Evolutionary conservation across 1,140 invertebrate genomes (phyloP), one percentile per base, ranked within the genome.

Genomic region (Zaprionus lachaisei): DNA sequence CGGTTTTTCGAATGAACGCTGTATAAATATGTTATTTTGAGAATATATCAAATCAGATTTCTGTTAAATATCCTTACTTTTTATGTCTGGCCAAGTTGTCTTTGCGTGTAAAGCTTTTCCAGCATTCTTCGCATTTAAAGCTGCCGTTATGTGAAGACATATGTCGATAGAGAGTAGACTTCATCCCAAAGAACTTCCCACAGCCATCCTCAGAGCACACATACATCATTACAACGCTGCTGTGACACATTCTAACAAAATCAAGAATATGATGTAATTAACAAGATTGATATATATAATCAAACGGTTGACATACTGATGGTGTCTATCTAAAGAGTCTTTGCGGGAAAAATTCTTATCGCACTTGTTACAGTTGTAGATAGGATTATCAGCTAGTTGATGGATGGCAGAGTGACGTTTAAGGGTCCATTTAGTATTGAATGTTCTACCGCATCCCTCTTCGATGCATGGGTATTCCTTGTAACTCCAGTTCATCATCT

Each of bases 71-170:
- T 49, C 0, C 14, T 38, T 66, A 72, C 70, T 28, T n/a, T 60
- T 60, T 66, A 49, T 72, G 70, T 54, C 63, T 58, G 6, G 41
- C 22, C n/a, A 72, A 66, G 20, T 72, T 72, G 24, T 72, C 70
- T 17, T 72, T 72, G 7, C 70, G 70, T 9, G 38, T 28, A 22
- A 72, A 72, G 2, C 22, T 66, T 12, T 24, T 60, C 4, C 31
- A 41, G 24, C 70, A 72, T 15, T 66, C 22, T 51, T 28, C n/a
- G 49, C 70, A 72, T 6, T 12, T 22, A 44, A 28, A 72, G 14
- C 17, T 57, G 5, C 26, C 51, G 3, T 38, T 63, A 49, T 70
- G 66, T 15, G 60, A 70, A 14, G 22, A 15, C 28, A 44, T 49
- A 31, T 69, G 66, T 1, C 72, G 67, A 44, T 38, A 28, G 4